Conservation (phyloP, 2,113 vertebrate species). For the Athene noctua region DNA sequence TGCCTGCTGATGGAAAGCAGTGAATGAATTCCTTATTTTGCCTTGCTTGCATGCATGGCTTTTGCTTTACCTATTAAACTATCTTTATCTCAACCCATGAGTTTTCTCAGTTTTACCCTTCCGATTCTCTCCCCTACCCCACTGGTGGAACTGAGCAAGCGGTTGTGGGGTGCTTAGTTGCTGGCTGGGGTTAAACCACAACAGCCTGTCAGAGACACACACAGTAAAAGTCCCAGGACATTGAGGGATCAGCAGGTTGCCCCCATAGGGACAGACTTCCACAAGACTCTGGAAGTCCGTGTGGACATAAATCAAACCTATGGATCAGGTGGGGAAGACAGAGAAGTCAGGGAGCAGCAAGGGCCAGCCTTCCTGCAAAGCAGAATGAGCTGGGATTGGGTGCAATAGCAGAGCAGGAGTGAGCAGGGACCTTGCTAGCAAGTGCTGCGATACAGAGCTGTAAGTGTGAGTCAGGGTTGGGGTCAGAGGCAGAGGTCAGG, state of each 20-base stretch:
- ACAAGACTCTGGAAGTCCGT: not conserved
- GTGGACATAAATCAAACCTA: not conserved
- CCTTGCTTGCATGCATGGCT: accelerated
- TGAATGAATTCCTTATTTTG: not conserved
- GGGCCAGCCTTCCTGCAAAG: not conserved
- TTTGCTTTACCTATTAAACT: not conserved
- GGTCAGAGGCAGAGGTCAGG: not conserved
- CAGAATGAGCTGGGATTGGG: accelerated
- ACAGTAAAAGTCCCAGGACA: not conserved
- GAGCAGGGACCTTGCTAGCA: not conserved
- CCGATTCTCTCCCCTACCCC: not conserved
- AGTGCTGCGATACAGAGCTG: accelerated
- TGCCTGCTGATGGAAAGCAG: not conserved
- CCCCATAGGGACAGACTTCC: not conserved
- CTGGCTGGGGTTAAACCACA: not conserved
- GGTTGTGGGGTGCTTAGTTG: accelerated
- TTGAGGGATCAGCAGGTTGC: not conserved
- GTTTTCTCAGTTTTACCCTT: not conserved
- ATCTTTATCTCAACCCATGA: not conserved
- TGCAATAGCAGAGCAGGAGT: not conserved
- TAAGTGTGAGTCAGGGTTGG: not conserved
- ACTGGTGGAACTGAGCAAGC: accelerated
- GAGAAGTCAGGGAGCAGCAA: accelerated
- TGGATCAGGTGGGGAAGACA: not conserved
- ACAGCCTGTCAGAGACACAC: not conserved